Conservation (phyloP, 2,888 invertebrate species). For the Eristalinus sepulchralis region DNA sequence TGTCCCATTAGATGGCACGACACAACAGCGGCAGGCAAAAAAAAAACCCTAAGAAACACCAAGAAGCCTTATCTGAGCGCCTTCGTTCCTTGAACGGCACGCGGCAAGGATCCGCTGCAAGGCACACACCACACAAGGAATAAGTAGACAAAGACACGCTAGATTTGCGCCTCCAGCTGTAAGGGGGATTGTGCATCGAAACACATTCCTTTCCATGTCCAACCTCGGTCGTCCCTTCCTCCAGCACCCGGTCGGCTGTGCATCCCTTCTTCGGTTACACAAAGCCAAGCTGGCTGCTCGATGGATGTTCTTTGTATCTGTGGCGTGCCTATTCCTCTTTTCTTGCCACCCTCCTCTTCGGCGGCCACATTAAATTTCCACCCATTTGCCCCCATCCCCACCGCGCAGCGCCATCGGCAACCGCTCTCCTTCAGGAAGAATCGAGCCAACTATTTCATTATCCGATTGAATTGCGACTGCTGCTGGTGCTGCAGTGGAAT, state of each 20-base stretch:
- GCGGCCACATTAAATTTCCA: constrained; percentile 24
- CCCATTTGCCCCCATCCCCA: constrained; percentile 16
- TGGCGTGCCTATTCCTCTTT: constrained; percentile 17
- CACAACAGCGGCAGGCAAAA: neutral
- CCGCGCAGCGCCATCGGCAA: neutral
- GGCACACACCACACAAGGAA: neutral
- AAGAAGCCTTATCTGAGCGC: neutral
- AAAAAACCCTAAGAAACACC: neutral
- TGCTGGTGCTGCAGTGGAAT: neutral
- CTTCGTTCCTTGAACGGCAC: neutral
- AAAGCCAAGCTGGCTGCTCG: neutral
- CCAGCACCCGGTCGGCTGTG: neutral
- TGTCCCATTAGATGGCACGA: constrained; percentile 23
- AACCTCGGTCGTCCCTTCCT: neutral
- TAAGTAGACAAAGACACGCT: too few species aligned
- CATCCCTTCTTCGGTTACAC: neutral
- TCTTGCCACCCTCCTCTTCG: neutral
- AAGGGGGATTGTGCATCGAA: neutral
- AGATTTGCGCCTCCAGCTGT: too few species aligned
- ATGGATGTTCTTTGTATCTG: constrained; percentile 1
- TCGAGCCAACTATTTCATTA: constrained; percentile 57
- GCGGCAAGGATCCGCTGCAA: neutral
- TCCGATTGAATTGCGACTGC: constrained; percentile 47
- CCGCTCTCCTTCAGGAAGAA: neutral
- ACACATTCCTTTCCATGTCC: neutral